A percentile compares a stretch with the other conserved stretches of the same genome.
Evolutionary conservation across 2,113 vertebrate genomes (phyloP).

Genomic region (Nestor notabilis): DNA sequence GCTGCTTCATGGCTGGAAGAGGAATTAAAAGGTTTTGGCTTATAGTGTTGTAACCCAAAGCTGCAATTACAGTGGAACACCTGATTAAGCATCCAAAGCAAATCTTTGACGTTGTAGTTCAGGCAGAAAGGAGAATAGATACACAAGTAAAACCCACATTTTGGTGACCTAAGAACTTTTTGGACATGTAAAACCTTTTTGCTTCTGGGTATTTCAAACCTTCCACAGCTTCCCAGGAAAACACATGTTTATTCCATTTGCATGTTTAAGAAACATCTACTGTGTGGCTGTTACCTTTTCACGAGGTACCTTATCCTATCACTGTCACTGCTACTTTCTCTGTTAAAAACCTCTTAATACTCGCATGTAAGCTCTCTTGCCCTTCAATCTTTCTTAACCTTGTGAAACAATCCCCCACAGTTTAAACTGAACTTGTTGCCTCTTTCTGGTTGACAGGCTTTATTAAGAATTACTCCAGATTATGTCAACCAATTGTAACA

Average conservation of each 20-base stretch:
- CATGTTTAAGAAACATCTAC: neutral
- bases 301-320: neutral
- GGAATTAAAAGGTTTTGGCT: neutral
- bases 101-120: neutral
- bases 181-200: too few relatives aligned
- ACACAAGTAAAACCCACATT: neutral
- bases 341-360: neutral
- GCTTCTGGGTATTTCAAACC: neutral
- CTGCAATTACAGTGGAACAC: neutral
- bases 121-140: neutral
- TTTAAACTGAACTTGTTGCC: slow-evolving; percentile 35
- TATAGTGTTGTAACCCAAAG: neutral
- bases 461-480: slow-evolving; percentile 34
- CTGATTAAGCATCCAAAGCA: neutral
- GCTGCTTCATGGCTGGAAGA: neutral
- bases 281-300: neutral
- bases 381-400: neutral
- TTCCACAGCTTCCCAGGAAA: neutral
- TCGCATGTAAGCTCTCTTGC: neutral
- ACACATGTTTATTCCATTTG: neutral
- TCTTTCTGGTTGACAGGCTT: slow-evolving; percentile 30
- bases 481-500: slow-evolving; percentile 38
- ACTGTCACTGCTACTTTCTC: neutral
- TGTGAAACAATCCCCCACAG: neutral
- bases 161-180: neutral